Conservation (phyloP, 2,797 vertebrate genomes). For the Typhlichthys eigenmanni region DNA sequence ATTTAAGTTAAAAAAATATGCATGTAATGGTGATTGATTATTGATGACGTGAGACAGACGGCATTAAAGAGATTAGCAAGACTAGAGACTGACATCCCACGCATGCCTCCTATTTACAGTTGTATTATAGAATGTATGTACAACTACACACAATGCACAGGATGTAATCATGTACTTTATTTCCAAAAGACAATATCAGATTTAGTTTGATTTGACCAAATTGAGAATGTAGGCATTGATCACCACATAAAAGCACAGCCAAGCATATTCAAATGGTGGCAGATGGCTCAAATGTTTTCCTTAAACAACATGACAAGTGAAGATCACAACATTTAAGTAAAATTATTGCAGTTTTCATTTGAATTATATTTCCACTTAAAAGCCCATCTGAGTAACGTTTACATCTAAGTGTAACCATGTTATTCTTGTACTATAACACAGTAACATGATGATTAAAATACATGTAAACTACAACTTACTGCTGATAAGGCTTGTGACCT, state of each 20-base stretch:
- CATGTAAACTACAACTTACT: background rate
- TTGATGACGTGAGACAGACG: too few species aligned
- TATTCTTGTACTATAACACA: too few species aligned
- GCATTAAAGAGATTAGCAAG: too few species aligned
- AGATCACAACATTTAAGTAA: background rate
- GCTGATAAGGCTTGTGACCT: conserved; percentile 40
- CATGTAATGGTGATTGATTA: too few species aligned
- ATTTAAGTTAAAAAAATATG: too few species aligned
- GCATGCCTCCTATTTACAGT: too few species aligned
- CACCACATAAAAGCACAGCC: background rate
- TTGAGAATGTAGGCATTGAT: conserved; percentile 1
- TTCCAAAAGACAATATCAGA: conserved; percentile 8
- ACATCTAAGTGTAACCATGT: too few species aligned
- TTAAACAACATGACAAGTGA: background rate
- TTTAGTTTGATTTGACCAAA: background rate
- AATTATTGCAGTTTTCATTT: background rate
- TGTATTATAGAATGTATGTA: background rate
- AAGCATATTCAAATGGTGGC: background rate
- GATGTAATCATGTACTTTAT: conserved; percentile 24
- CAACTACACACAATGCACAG: conserved; percentile 1
- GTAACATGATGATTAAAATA: background rate
- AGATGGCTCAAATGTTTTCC: background rate
- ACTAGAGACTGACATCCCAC: too few species aligned
- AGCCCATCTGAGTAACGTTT: too few species aligned
- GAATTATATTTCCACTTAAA: too few species aligned